Base-by-base conservation (phyloP, 2,113 vertebrate species). In the Trematomus loennbergii region DNA sequence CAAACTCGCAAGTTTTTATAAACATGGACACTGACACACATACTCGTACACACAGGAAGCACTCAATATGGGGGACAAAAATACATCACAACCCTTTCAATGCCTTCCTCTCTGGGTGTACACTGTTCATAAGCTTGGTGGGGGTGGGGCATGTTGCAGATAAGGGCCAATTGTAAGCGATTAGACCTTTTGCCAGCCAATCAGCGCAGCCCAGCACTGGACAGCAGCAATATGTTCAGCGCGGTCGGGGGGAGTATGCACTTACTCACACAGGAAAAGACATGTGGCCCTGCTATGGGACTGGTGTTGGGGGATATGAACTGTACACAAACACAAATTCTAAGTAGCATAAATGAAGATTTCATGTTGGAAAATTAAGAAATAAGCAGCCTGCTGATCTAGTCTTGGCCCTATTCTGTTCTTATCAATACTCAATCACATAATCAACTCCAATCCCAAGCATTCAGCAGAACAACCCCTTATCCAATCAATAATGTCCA, bases 31-130 rank as follows among this genome's bases (percentile, higher is more conserved):
- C 53, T 16, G 36, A 29, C 67, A 68, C 53, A 54, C 71, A 18
- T 8, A 55, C 53, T 13, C 68, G 22, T 48, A 79, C 80, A 88
- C 79, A 91, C 86, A 90, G 89, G 84, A 89, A 88, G 80, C 76
- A 61, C 70, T 72, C 45, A 72, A 78, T 85, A 87, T 43, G 17
- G 43, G 73, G 58, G 65, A 62, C 70, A 83, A 72, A 91, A 89
- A 89, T 79, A 81, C 70, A 92, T 83, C 79, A 93, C 94, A 91
- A 91, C 94, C 95, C 95, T 96, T 95, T 92, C 95, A 95, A 95
- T 94, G 84, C 93, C 92, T 93, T 91, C 92, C 92, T 95, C 78
- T 82, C 75, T 72, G 66, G 74, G 78, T 87, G 85, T 84, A 71
- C 82, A 82, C 77, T 83, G 84, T 68, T 87, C 83, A 85, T 79